A percentile compares a stretch with the other conserved stretches of the same genome.
These are phyloP conservation scores for Herminia tarsipennalis DNA, from an alignment of 2,888 invertebrate genomes.

Conservation along the genomic window DNA sequence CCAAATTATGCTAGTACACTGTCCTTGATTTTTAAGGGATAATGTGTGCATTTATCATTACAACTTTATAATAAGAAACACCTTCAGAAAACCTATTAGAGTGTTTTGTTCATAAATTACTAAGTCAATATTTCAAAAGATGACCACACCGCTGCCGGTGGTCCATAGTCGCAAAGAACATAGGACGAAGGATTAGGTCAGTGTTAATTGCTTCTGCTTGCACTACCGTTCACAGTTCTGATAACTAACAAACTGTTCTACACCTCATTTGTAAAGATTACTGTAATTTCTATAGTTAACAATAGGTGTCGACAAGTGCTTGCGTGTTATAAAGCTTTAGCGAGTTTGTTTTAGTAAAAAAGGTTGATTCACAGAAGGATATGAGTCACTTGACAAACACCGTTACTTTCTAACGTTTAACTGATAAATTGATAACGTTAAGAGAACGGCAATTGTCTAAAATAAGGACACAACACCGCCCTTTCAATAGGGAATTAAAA, in stretches of 20 bases:
- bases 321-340: too few relatives aligned
- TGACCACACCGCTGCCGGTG: conserved; percentile 5
- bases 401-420: conserved; percentile 68
- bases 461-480: conserved; percentile 43
- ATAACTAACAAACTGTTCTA: background rate
- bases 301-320: conserved; percentile 24
- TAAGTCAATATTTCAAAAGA: conserved; percentile 3
- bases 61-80: too few relatives aligned
- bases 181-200: conserved; percentile 5
- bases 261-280: conserved; percentile 14
- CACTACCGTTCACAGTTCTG: background rate
- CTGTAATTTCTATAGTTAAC: conserved; percentile 18
- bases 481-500: conserved; percentile 16
- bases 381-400: conserved; percentile 67
- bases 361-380: conserved; percentile 60
- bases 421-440: conserved; percentile 65
- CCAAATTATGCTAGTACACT: too few relatives aligned
- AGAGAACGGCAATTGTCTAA: conserved; percentile 55
- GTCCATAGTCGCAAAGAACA: conserved; percentile 12
- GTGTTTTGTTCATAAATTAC: too few relatives aligned
- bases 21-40: too few relatives aligned
- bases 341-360: conserved; percentile 34
- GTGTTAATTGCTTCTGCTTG: conserved; percentile 7
- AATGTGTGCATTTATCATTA: too few relatives aligned
- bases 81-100: too few relatives aligned